Conservation (phyloP, 1,140 invertebrate genomes). For the Camponotus pennsylvanicus region DNA sequence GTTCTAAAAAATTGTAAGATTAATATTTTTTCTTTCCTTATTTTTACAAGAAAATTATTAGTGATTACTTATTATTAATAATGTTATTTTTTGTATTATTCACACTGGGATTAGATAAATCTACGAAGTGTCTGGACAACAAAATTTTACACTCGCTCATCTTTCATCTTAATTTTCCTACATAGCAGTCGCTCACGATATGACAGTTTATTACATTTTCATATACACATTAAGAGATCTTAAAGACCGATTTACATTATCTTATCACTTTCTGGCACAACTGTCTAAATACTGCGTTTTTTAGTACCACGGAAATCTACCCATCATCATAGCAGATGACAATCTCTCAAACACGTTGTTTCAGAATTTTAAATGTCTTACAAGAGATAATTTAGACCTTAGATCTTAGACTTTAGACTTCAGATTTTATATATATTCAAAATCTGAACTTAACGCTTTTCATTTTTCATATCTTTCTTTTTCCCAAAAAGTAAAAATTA, state of each 20-base stretch:
- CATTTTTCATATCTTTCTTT: too few relatives aligned
- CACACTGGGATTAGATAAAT: too few relatives aligned
- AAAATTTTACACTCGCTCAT: background rate
- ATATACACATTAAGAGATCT: conserved; percentile 4
- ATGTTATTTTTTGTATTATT: too few relatives aligned
- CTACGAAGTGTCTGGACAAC: too few relatives aligned
- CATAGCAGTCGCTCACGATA: background rate
- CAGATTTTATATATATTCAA: too few relatives aligned
- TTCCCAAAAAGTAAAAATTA: too few relatives aligned
- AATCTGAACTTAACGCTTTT: too few relatives aligned
- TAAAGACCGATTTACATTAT: conserved; percentile 44
- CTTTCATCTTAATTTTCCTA: conserved; percentile 38
- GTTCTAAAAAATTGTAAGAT: too few relatives aligned
- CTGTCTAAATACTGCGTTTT: conserved; percentile 55
- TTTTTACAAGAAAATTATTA: too few relatives aligned
- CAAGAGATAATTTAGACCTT: background rate
- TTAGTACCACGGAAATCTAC: conserved; percentile 6
- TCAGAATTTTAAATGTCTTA: background rate
- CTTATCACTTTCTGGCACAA: conserved; percentile 67
- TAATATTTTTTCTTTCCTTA: too few relatives aligned
- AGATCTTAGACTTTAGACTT: too few relatives aligned
- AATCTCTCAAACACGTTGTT: background rate
- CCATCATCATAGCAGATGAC: background rate
- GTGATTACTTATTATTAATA: too few relatives aligned
- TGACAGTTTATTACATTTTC: conserved; percentile 13